Evolutionary conservation across 2,888 invertebrate genomes (phyloP), one percentile per base, ranked within the genome.

Genomic region (Ennomos quercinarius): DNA sequence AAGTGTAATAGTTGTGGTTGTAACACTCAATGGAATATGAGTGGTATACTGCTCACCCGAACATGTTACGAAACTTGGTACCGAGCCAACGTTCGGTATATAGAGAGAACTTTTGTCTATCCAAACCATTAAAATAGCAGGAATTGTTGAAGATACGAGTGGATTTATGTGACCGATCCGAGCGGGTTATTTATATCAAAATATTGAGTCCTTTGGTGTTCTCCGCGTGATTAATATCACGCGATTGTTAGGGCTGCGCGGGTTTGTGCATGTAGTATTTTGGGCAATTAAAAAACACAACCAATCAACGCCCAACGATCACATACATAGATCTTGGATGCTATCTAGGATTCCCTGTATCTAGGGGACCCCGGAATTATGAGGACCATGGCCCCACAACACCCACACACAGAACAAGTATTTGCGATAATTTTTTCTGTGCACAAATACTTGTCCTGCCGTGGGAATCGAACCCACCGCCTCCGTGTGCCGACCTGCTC

Each of bases 41-140:
- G 65, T 61, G 57, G 52, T 41, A 50, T 58, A 63, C 58, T 61
- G 61, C 63, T 61, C 60, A 55, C 60, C 47, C 42, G 58, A 40
- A 61, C 4, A 13, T 37, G 50, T 67, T 67, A 57, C 64, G 66
- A 64, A 62, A 67, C 53, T 67, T 67, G 66, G 66, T 67, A 10
- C 42, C 38, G 40, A 34, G 64, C 66, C 66, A 67, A 62, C 49
- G 45, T 47, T 51, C 37, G 12, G 42, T 49, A 53, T 41, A 45
- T 45, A 51, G 45, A 56, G 52, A 44, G 43, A 37, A 62, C 60
- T 60, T 60, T 63, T 61, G 63, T 61, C 56, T 59, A 63, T 61
- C 43, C 39, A 27, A 37, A 35, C 50, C 57, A 57, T 60, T 57
- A 49, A 57, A 65, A 63, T 62, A 65, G 60, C 62, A 34, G 47